Evolutionary conservation across 1,140 invertebrate genomes (phyloP).

Genomic region (Cotesia typhae): DNA sequence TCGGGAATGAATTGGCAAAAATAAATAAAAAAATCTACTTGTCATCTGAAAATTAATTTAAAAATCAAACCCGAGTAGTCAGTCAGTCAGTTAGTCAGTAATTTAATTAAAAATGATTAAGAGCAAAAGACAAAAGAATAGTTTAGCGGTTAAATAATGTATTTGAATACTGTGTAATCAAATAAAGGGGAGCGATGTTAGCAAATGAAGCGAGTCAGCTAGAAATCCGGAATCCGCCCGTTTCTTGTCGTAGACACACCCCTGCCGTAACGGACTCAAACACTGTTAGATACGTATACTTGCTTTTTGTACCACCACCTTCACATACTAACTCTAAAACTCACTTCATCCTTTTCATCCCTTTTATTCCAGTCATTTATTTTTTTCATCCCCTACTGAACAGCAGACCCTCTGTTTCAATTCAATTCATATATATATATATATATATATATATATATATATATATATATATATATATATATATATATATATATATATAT

Average conservation of each 20-base stretch:
- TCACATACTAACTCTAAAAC: slow-evolving; percentile 33
- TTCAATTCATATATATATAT: slow-evolving; percentile 1
- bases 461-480: background rate
- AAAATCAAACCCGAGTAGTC: too few relatives aligned
- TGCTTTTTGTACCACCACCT: slow-evolving; percentile 40
- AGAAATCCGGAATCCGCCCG: slow-evolving; percentile 62
- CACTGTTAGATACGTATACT: slow-evolving; percentile 38
- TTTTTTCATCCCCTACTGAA: too few relatives aligned
- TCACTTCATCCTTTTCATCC: slow-evolving; percentile 30
- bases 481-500: background rate
- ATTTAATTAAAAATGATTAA: too few relatives aligned
- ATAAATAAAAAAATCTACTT: too few relatives aligned
- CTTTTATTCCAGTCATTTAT: slow-evolving; percentile 4
- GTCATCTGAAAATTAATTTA: too few relatives aligned
- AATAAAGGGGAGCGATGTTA: slow-evolving; percentile 65
- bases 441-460: background rate
- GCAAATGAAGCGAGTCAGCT: slow-evolving; percentile 60
- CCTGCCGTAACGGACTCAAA: slow-evolving; percentile 60
- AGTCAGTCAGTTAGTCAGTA: too few relatives aligned
- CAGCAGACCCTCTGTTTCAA: slow-evolving; percentile 2
- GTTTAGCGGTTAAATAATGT: slow-evolving; percentile 54
- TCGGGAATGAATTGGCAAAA: too few relatives aligned
- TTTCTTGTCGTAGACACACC: slow-evolving; percentile 67
- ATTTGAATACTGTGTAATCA: slow-evolving; percentile 65
- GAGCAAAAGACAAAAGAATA: background rate